phyloP scores from a whole-genome alignment of 1,140 invertebrate species.

The Temnothorax nylanderi region DNA sequence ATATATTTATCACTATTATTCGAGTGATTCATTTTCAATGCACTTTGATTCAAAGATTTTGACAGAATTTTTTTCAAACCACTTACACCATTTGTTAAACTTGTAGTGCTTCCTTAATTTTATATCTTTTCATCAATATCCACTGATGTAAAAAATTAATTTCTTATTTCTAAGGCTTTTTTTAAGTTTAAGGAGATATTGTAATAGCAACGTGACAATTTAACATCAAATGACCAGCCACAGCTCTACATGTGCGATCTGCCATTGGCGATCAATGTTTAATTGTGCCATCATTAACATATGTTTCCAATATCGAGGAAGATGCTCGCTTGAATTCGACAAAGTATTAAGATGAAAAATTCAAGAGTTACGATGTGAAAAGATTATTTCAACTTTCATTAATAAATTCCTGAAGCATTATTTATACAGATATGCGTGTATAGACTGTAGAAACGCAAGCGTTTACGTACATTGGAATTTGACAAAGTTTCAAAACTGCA shows the following conservation, averaged over 20 bases:
- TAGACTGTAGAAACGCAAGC: not conserved
- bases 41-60: not conserved
- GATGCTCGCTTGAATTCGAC: not conserved
- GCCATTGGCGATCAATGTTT: too few relatives aligned
- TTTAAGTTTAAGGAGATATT: not conserved
- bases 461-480: not conserved
- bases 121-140: not conserved
- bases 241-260: too few relatives aligned
- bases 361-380: not conserved
- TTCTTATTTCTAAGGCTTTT: not conserved
- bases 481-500: conserved; percentile 6
- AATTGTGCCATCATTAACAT: too few relatives aligned
- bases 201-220: too few relatives aligned
- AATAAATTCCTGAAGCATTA: too few relatives aligned
- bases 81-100: not conserved
- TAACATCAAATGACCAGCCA: too few relatives aligned
- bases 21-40: not conserved
- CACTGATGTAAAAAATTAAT: not conserved
- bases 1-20: not conserved
- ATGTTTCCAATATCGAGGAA: too few relatives aligned
- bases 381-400: not conserved
- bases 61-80: not conserved
- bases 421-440: too few relatives aligned
- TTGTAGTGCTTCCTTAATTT: not conserved
- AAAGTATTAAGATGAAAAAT: not conserved